These are phyloP conservation scores for Mycteria americana DNA, from an alignment of 2,797 vertebrate species.

Conservation along the genomic window DNA sequence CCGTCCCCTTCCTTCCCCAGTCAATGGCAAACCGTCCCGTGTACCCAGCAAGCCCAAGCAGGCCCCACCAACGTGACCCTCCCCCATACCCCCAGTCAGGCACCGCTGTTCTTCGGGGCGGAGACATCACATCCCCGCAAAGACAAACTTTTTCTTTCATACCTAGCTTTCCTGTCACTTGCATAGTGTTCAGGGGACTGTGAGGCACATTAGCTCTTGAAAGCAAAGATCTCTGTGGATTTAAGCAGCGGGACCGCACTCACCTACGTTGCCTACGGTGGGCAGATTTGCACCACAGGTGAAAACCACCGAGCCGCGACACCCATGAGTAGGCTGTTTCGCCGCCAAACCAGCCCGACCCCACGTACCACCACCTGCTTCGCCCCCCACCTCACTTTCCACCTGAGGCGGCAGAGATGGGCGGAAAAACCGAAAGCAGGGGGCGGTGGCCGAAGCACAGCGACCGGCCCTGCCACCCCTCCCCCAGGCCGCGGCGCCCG, in stretches of 20 bases:
- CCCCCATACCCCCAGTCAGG: accelerated
- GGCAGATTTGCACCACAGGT: not conserved
- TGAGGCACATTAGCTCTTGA: not conserved
- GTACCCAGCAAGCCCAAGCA: not conserved
- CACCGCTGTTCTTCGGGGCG: accelerated
- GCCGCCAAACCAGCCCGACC: not conserved
- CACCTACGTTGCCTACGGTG: accelerated
- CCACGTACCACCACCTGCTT: not conserved
- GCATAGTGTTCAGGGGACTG: accelerated
- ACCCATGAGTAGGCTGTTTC: not conserved
- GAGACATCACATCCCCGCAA: accelerated
- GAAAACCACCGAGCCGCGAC: not conserved
- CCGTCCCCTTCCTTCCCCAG: not conserved
- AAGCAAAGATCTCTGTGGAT: not conserved
- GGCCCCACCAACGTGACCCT: accelerated
- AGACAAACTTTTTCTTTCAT: accelerated
- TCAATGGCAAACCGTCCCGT: accelerated
- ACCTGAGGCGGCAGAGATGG: not conserved
- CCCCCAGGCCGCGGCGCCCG: not conserved
- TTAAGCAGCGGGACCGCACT: too few relatives aligned
- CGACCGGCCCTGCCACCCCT: not conserved
- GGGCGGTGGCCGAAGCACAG: too few relatives aligned
- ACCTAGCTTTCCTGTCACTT: accelerated
- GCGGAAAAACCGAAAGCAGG: not conserved
- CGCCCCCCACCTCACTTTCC: not conserved